These are phyloP conservation scores for Drosophila baimaii DNA, from an alignment of 1,140 invertebrate species.

Conservation along the genomic window DNA sequence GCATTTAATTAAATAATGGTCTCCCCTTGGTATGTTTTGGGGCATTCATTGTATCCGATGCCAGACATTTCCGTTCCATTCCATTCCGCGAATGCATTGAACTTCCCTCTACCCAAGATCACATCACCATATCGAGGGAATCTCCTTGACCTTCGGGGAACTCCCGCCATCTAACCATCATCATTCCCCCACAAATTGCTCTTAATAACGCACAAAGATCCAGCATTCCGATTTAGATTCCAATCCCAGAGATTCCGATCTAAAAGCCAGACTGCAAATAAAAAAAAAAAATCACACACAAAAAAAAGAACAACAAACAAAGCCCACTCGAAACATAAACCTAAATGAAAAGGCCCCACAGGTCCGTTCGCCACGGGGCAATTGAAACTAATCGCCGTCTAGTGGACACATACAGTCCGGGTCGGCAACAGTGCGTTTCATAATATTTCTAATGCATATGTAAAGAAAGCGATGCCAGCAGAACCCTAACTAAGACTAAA, in stretches of 20 bases:
- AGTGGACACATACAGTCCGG: constrained; percentile 17
- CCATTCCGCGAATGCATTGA: constrained; percentile 34
- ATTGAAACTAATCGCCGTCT: constrained; percentile 76
- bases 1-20: constrained; percentile 72
- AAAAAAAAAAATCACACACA: constrained; percentile 12
- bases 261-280: constrained; percentile 1
- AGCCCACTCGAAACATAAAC: constrained; percentile 39
- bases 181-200: constrained; percentile 15
- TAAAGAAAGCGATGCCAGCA: no score
- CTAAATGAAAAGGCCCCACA: constrained; percentile 58
- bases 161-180: neutral
- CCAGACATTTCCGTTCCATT: constrained; percentile 65
- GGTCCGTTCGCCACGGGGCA: constrained; percentile 36
- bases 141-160: constrained; percentile 40
- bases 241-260: constrained; percentile 3
- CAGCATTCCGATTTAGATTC: constrained; percentile 11
- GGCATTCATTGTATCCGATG: constrained; percentile 37
- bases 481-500: no score
- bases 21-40: constrained; percentile 23
- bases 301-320: constrained; percentile 31
- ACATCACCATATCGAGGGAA: no score
- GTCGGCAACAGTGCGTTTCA: constrained; percentile 20
- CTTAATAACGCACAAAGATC: constrained; percentile 25
- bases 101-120: constrained; percentile 18
- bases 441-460: no score